phyloP scores from a whole-genome alignment of 2,113 vertebrate genomes.

The Thinocorus orbignyianus region DNA sequence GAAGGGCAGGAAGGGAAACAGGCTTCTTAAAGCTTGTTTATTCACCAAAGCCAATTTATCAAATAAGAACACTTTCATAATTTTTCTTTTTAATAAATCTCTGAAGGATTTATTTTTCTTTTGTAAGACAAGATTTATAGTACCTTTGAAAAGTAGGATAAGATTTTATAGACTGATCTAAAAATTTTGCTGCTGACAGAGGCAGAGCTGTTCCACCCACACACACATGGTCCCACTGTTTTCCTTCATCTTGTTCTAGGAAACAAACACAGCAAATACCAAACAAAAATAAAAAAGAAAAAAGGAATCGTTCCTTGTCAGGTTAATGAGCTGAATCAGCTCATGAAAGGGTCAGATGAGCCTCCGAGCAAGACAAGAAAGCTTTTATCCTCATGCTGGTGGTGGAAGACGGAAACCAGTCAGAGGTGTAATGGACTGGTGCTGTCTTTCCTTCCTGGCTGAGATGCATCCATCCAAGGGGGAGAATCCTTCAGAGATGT shows the following conservation, averaged over 20 bases:
- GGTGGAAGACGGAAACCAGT: not conserved
- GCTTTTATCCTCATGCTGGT: not conserved
- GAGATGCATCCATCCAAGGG: not conserved
- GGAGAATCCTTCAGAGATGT: not conserved
- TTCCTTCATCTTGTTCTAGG: not conserved
- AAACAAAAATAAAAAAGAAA: not conserved
- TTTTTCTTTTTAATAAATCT: not conserved
- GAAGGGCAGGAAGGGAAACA: not conserved
- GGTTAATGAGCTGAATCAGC: conserved; percentile 12
- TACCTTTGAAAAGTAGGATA: not conserved
- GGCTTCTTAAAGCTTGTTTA: not conserved
- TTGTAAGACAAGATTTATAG: not conserved
- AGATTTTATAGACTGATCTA: not conserved
- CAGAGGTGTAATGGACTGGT: not conserved
- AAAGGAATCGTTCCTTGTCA: not conserved
- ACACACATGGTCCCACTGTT: not conserved
- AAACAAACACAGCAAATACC: not conserved
- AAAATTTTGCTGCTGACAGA: not conserved
- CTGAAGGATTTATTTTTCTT: conserved; percentile 3
- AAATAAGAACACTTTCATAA: not conserved
- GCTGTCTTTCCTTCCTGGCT: not conserved
- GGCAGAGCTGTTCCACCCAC: not conserved
- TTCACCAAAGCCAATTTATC: not conserved
- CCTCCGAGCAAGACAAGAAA: not conserved
- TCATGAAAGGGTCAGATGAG: not conserved